Evolutionary conservation across 2,888 invertebrate genomes (phyloP).

Genomic region (Ommatoiulus sabulosus): DNA sequence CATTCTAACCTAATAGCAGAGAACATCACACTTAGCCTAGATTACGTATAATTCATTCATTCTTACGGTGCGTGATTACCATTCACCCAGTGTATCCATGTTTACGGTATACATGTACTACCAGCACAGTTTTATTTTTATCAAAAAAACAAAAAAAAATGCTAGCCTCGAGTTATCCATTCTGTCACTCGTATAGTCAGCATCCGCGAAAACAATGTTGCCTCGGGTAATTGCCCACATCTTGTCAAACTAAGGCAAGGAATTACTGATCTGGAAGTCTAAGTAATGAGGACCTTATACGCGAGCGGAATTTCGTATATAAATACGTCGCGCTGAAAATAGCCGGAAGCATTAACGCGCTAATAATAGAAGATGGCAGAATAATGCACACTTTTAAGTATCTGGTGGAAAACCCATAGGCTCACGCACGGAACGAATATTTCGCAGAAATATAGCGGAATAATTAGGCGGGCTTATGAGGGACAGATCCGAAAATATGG

Average conservation of each 20-base stretch:
- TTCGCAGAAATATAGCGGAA: background rate
- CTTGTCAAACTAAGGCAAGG: constrained; percentile 10
- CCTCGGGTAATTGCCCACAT: constrained; percentile 25
- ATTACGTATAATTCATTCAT: too few relatives aligned
- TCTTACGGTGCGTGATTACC: too few relatives aligned
- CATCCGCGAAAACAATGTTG: background rate
- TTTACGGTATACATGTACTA: background rate
- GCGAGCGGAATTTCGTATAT: background rate
- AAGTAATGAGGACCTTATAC: constrained; percentile 41
- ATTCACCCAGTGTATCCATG: too few relatives aligned
- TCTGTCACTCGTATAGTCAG: background rate
- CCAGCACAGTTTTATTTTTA: background rate
- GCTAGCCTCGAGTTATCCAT: background rate
- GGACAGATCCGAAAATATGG: constrained; percentile 16
- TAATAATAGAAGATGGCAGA: constrained; percentile 2
- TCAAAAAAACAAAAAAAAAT: background rate
- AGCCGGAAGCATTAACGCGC: background rate
- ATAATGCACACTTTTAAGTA: constrained; percentile 9
- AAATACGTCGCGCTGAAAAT: constrained; percentile 10
- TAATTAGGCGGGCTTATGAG: background rate
- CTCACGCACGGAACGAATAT: background rate
- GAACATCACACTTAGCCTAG: too few relatives aligned
- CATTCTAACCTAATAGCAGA: too few relatives aligned
- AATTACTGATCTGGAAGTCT: constrained; percentile 38
- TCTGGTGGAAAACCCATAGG: background rate